Conservation (phyloP, 1,140 invertebrate species). For the Neuroterus valhalla region DNA sequence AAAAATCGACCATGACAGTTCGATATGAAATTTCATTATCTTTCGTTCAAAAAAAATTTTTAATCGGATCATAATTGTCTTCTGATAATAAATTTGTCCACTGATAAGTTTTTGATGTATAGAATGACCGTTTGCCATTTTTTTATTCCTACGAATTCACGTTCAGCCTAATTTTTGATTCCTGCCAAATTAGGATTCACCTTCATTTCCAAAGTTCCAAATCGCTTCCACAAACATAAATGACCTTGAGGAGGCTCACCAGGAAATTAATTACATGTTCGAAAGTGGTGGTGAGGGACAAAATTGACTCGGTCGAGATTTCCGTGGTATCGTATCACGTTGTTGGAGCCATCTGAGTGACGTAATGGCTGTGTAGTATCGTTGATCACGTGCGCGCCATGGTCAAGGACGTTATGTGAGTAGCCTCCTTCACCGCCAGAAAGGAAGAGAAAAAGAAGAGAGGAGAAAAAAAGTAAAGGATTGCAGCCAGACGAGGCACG, state of each 20-base stretch:
- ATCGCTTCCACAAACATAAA: too few species aligned
- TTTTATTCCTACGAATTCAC: too few species aligned
- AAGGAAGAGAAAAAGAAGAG: background rate
- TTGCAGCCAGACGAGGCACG: background rate
- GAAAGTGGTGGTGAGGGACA: conserved; percentile 17
- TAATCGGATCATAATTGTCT: too few species aligned
- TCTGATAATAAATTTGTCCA: too few species aligned
- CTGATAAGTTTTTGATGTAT: too few species aligned
- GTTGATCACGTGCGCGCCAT: conserved; percentile 11
- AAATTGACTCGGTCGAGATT: background rate
- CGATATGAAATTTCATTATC: too few species aligned
- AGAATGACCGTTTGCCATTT: too few species aligned
- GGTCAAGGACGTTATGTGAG: conserved; percentile 15
- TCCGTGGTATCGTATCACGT: conserved; percentile 18
- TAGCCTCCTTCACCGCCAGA: background rate
- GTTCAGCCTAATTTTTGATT: too few species aligned
- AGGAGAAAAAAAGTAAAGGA: background rate
- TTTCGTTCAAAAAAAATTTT: too few species aligned
- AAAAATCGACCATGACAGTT: too few species aligned
- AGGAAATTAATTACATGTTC: conserved; percentile 9
- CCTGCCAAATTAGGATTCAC: too few species aligned
- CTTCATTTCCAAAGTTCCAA: too few species aligned
- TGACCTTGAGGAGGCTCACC: background rate
- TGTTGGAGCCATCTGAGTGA: conserved; percentile 22
- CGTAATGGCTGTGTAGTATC: conserved; percentile 3